These are phyloP conservation scores for Eutolmus rufibarbis DNA, from an alignment of 2,888 invertebrate species.

Conservation along the genomic window DNA sequence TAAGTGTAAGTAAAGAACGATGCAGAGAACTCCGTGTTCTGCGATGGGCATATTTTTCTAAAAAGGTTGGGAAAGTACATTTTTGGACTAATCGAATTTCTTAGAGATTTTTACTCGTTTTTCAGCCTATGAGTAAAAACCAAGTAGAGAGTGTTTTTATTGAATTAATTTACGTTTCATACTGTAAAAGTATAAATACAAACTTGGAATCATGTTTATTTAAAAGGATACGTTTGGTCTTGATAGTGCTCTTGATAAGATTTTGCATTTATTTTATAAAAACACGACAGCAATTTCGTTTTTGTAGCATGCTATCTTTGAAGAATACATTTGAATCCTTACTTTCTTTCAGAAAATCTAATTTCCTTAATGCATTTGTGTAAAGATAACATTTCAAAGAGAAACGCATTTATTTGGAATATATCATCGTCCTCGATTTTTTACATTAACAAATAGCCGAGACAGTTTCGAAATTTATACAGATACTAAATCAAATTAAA, in stretches of 20 bases:
- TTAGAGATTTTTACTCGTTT: neutral
- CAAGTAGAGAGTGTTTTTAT: neutral
- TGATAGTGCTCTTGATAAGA: neutral
- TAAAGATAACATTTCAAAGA: neutral
- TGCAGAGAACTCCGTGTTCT: neutral
- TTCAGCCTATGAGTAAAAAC: neutral
- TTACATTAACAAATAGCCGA: neutral
- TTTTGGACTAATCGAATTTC: neutral
- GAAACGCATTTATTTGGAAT: neutral
- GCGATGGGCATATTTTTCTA: neutral
- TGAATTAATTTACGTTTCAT: neutral
- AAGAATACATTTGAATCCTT: neutral
- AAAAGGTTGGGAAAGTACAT: neutral
- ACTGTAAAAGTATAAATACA: neutral
- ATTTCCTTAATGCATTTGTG: neutral
- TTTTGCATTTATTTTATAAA: neutral
- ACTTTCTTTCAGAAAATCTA: neutral
- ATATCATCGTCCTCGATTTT: neutral
- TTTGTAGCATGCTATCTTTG: neutral
- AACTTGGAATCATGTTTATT: neutral
- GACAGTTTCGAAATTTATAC: neutral
- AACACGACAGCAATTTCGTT: neutral
- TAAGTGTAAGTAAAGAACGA: neutral
- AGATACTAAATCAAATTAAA: neutral
- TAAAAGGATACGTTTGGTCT: neutral